A percentile compares a stretch with the other conserved stretches of the same genome.
Conservation (phyloP, 2,113 vertebrate species). For the Bombycilla garrulus region DNA sequence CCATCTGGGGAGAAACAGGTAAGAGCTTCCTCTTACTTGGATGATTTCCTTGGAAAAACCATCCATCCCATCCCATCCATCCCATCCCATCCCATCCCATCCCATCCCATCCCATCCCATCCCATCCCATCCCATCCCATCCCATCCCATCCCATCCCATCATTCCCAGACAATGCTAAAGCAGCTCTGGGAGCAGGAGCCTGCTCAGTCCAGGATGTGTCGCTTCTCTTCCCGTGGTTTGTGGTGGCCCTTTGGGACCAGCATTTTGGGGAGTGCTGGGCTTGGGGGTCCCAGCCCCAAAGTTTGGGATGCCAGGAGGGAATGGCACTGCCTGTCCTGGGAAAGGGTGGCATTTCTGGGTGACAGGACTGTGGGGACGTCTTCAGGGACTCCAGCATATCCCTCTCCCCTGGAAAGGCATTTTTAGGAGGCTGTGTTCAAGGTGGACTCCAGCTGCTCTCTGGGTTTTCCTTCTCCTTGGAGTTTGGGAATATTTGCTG, state of each 20-base stretch:
- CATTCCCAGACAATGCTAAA: neutral
- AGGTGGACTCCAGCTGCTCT: neutral
- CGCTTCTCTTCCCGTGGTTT: neutral
- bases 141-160: neutral
- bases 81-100: neutral
- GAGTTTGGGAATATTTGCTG: neutral
- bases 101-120: neutral
- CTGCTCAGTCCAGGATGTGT: accelerated
- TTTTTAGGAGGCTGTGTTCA: neutral
- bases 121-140: neutral
- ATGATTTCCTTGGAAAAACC: neutral
- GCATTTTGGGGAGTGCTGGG: neutral
- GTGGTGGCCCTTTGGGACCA: neutral
- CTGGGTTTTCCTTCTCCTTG: neutral
- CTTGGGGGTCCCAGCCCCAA: neutral
- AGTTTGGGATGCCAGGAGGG: neutral
- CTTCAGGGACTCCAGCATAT: neutral
- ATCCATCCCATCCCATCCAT: neutral
- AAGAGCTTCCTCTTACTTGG: neutral
- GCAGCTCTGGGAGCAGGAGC: neutral
- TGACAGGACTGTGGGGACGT: neutral
- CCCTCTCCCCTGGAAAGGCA: neutral
- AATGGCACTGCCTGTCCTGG: neutral
- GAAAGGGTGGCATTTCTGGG: neutral
- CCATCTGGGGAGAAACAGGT: conserved; percentile 86